These are phyloP conservation scores for Vultur gryphus DNA, from an alignment of 2,797 vertebrate species.

Conservation along the genomic window DNA sequence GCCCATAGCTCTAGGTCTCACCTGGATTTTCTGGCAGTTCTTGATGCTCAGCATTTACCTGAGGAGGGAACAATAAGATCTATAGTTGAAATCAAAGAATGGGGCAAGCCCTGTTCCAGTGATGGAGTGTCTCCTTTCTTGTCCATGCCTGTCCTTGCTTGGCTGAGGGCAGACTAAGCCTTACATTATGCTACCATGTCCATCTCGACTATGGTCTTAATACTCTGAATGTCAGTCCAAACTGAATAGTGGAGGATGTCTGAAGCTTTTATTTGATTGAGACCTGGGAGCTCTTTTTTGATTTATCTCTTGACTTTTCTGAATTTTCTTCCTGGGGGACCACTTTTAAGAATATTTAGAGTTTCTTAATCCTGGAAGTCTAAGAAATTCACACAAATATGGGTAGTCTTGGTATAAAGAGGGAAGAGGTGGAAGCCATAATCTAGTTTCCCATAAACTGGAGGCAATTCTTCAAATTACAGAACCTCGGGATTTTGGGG, in stretches of 20 bases:
- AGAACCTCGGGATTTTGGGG: background rate
- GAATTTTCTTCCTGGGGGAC: background rate
- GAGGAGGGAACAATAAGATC: background rate
- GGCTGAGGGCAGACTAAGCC: background rate
- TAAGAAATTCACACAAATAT: background rate
- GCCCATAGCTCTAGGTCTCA: background rate
- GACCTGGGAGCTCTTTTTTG: background rate
- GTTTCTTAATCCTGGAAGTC: background rate
- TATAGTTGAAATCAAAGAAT: background rate
- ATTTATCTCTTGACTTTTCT: background rate
- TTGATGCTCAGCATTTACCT: background rate
- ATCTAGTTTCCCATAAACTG: background rate
- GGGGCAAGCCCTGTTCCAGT: background rate
- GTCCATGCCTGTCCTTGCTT: background rate
- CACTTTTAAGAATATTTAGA: background rate
- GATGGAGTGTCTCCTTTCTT: background rate
- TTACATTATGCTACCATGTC: background rate
- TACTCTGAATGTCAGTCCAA: background rate
- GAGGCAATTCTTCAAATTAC: background rate
- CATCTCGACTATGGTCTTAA: background rate
- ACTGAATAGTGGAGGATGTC: background rate
- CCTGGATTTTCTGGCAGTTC: background rate
- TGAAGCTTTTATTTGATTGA: background rate
- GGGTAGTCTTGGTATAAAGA: background rate
- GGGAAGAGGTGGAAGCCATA: background rate